Conservation (phyloP, 2,113 vertebrate genomes). For the Origma solitaria region DNA sequence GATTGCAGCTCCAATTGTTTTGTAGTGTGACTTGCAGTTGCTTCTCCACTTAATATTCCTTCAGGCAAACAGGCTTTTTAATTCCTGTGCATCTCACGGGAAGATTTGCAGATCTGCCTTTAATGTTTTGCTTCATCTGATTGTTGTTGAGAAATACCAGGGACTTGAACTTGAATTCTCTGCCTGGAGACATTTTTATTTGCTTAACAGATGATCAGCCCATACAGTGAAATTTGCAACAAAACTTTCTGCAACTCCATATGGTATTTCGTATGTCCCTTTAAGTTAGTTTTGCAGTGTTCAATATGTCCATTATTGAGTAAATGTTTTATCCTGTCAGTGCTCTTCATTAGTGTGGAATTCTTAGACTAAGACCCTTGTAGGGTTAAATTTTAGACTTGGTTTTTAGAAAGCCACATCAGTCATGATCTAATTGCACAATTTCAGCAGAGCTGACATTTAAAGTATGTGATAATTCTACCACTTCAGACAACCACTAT, state of each 20-base stretch:
- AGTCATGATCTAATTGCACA: conserved; percentile 35
- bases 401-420: conserved; percentile 40
- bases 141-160: conserved; percentile 11
- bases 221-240: neutral
- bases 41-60: conserved; percentile 33
- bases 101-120: conserved; percentile 5
- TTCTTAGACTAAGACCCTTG: neutral
- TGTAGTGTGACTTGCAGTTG: conserved; percentile 7
- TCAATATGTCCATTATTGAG: neutral
- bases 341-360: neutral
- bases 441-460: conserved; percentile 40
- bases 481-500: conserved; percentile 30
- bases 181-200: conserved; percentile 19
- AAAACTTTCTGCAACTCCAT: conserved; percentile 1
- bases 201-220: neutral
- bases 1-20: neutral
- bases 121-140: conserved; percentile 24
- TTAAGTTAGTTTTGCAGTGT: neutral
- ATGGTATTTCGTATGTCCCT: neutral
- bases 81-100: neutral
- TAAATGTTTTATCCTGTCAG: neutral
- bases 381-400: conserved; percentile 16
- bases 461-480: conserved; percentile 63
- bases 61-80: conserved; percentile 3
- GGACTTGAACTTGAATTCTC: conserved; percentile 30